Evolutionary conservation across 37 sponge, comb jelly and placozoan genomes (phyloP).

Genomic region (Cliona cf. orientalis): DNA sequence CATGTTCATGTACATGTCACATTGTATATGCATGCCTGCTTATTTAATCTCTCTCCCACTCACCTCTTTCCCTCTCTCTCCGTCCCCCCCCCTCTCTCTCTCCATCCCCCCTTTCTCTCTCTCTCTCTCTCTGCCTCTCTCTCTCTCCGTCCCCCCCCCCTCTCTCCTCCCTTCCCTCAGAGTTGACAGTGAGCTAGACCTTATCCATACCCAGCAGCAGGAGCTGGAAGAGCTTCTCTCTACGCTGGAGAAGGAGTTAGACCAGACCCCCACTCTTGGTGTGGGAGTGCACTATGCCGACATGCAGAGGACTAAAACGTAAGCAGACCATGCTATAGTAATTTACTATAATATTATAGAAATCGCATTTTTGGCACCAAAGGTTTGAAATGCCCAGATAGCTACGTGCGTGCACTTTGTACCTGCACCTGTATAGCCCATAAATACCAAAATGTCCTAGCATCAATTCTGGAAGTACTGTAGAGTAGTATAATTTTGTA

Average conservation of each 20-base stretch:
- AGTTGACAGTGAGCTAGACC: slow-evolving; percentile 93
- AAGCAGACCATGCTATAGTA: slow-evolving; percentile 15
- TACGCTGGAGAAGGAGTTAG: slow-evolving; percentile 68
- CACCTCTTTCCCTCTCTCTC: no score
- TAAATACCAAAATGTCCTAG: no score
- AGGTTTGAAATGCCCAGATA: not conserved
- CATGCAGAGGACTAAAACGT: slow-evolving; percentile 84
- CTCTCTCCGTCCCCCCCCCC: not conserved
- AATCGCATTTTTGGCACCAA: not conserved
- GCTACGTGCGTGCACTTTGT: not conserved
- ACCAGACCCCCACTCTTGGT: slow-evolving; percentile 13
- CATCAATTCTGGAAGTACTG: no score
- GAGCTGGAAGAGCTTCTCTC: slow-evolving; percentile 90
- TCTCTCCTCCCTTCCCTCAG: slow-evolving; percentile 10
- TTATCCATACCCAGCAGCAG: slow-evolving; percentile 90
- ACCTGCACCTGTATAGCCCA: no score
- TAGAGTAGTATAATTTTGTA: no score
- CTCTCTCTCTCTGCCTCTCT: slow-evolving; percentile 52
- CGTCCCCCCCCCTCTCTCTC: no score
- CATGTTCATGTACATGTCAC: no score
- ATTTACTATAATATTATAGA: not conserved
- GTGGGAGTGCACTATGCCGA: slow-evolving; percentile 82
- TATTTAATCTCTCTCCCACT: no score
- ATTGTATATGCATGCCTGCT: no score
- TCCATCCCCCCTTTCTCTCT: no score